Percentiles rank a stretch among this genome's conserved stretches.
Conservation (phyloP, 2,113 vertebrate genomes). For the Salvelinus namaycush region DNA sequence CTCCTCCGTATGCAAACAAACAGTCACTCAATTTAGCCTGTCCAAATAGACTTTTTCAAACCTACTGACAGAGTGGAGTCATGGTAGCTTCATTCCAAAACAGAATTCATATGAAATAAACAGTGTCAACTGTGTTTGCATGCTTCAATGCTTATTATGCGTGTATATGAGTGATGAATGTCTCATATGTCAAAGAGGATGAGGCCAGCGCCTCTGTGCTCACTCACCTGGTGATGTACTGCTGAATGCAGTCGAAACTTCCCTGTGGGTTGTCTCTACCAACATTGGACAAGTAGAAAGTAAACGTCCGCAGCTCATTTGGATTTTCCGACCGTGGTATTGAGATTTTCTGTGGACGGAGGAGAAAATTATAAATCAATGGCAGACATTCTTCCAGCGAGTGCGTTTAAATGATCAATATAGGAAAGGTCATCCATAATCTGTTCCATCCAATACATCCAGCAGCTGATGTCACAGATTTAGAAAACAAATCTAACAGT, state of each 20-base stretch:
- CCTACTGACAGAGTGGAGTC: too few relatives aligned
- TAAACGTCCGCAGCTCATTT: conserved; percentile 82
- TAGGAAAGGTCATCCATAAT: too few relatives aligned
- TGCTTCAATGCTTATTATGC: background rate
- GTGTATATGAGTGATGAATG: background rate
- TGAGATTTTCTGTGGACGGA: conserved; percentile 84
- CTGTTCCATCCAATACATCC: too few relatives aligned
- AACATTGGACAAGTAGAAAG: conserved; percentile 92
- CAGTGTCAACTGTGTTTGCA: background rate
- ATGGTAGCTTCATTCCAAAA: background rate
- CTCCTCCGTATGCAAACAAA: conserved; percentile 5
- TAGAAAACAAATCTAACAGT: too few relatives aligned
- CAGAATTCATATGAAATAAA: background rate
- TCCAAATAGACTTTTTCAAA: conserved; percentile 1
- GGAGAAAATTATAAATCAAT: background rate
- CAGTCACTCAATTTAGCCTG: background rate
- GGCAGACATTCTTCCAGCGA: background rate
- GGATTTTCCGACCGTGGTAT: conserved; percentile 84
- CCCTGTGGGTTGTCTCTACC: conserved; percentile 95
- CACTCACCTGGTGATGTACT: conserved; percentile 90
- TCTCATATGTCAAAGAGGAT: too few relatives aligned
- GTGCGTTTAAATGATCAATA: too few relatives aligned
- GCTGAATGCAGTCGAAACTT: conserved; percentile 97
- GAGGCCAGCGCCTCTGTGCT: too few relatives aligned
- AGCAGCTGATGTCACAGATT: too few relatives aligned